Percentiles rank a stretch among this genome's conserved stretches.
These are phyloP conservation scores for Pseudochirops cupreus DNA, from an alignment of 2,797 vertebrate genomes.

Conservation along the genomic window DNA sequence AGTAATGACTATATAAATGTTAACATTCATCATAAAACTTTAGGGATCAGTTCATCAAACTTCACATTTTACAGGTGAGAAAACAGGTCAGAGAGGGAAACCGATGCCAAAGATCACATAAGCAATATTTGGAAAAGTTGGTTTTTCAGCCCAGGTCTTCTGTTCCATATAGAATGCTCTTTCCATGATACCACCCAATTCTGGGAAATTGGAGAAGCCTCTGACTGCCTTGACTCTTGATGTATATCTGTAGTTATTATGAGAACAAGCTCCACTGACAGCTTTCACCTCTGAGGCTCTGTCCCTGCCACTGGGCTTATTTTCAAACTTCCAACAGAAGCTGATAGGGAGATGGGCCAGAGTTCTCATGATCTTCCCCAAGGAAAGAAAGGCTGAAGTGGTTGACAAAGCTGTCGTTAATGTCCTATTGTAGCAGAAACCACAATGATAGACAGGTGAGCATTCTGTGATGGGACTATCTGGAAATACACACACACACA, in stretches of 20 bases:
- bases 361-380: background rate
- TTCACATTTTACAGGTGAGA: background rate
- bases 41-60: background rate
- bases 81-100: background rate
- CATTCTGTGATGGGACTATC: background rate
- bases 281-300: background rate
- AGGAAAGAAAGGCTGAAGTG: background rate
- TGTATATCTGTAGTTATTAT: background rate
- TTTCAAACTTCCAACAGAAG: background rate
- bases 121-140: background rate
- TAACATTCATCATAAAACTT: background rate
- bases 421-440: background rate
- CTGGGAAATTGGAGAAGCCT: background rate
- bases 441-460: background rate
- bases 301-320: background rate
- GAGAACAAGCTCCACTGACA: background rate
- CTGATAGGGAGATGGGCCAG: background rate
- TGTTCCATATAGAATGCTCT: background rate
- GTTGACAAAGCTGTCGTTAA: background rate
- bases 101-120: background rate
- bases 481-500: background rate
- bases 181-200: background rate
- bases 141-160: background rate
- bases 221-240: background rate
- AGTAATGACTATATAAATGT: background rate